Conservation (phyloP, 2,113 vertebrate genomes). For the Lepidothrix coronata region DNA sequence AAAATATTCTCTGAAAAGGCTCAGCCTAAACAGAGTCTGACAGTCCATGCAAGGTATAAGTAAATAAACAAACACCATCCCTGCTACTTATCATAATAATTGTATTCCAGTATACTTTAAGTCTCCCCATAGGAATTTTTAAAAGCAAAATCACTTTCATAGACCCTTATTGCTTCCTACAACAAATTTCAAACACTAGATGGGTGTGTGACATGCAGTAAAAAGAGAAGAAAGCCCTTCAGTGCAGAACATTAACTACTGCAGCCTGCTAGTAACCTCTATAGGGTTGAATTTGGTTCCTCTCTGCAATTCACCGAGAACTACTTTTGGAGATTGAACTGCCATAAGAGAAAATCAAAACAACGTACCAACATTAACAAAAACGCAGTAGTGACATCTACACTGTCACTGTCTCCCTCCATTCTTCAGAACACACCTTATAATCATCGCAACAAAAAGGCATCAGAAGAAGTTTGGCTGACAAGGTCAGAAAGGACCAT, state of each 20-base stretch:
- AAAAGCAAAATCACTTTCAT: neutral
- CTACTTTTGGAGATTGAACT: neutral
- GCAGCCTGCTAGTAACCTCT: neutral
- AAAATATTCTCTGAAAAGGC: neutral
- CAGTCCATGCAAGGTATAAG: neutral
- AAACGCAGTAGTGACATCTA: neutral
- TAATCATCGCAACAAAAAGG: neutral
- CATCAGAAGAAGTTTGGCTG: neutral
- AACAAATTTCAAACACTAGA: neutral
- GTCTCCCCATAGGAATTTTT: neutral
- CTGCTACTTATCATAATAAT: neutral
- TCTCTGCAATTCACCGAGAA: neutral
- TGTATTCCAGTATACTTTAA: neutral
- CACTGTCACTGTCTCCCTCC: neutral
- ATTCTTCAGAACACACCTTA: neutral
- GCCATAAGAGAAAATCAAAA: neutral
- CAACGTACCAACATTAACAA: neutral
- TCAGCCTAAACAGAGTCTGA: neutral
- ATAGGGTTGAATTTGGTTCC: neutral
- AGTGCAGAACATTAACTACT: neutral
- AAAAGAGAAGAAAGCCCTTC: neutral
- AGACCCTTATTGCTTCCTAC: neutral
- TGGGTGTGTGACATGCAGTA: neutral
- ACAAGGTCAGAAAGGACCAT: neutral
- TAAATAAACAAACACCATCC: neutral